Base-by-base conservation (phyloP, 2,113 vertebrate genomes). In the Mugil cephalus region DNA sequence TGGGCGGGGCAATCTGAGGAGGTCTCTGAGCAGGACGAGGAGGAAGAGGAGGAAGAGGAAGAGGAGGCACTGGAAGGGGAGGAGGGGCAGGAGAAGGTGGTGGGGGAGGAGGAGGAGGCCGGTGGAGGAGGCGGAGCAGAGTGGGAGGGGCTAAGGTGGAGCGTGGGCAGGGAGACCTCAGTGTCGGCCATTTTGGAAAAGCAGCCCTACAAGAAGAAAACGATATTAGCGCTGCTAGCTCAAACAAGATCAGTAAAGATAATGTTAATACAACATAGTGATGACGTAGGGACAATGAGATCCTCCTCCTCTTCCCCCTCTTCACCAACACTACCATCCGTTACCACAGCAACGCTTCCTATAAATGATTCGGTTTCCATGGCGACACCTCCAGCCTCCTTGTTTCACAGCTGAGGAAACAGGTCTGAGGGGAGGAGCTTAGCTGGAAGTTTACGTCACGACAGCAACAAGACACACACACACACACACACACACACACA, bases 161-260 rank as follows among this genome's bases (percentile, higher is more conserved):
- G 84, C 4, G 79, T 82, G 6, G 88, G 88, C n/a, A 92, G 42
- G 15, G 94, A 95, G 84, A 95, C 93, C 45, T 94, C 92, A 0
- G 90, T 74, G 83, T 96, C 96, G 55, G 94, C 95, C 95, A 96
- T 91, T 21, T 59, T 94, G 88, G 83, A 83, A 15, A 46, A 18
- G 48, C 13, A 68, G 36, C 21, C 59, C 85, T 84, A 34, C 40
- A 74, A 12, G 55, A 7, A 66, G 15, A 40, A 13, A 17, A 36
- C 8, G 19, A 59, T 8, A 51, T 45, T 30, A 30, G 24, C 24
- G 5, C 5, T 30, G 24, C 5, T 30, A 30, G 24, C 24, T 30
- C 5, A n/a, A n/a, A n/a, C n/a, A n/a, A n/a, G n/a, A n/a, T n/a
- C n/a, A n/a, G n/a, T n/a, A n/a, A n/a, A n/a, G n/a, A n/a, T n/a